These are phyloP conservation scores for Drosophila mulleri DNA, from an alignment of 2,888 invertebrate genomes.

Conservation along the genomic window DNA sequence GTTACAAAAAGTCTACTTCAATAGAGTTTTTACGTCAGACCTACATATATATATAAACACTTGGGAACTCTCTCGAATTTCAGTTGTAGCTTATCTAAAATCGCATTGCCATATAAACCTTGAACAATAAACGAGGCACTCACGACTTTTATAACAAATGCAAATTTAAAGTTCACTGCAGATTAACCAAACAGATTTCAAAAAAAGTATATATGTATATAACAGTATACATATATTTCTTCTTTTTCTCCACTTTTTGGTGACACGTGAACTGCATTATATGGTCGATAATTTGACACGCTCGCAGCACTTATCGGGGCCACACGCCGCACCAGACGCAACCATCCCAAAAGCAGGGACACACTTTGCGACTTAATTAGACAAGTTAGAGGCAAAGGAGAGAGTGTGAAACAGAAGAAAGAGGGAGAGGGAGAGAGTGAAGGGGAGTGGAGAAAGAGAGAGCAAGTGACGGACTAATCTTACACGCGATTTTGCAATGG, in stretches of 20 bases:
- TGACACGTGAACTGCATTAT: slow-evolving; percentile 78
- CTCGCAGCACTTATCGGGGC: slow-evolving; percentile 69
- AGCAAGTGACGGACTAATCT: slow-evolving; percentile 18
- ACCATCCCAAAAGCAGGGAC: slow-evolving; percentile 60
- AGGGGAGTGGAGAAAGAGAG: neutral
- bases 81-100: slow-evolving; percentile 25
- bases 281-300: slow-evolving; percentile 71
- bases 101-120: slow-evolving; percentile 31
- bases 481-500: slow-evolving; percentile 55
- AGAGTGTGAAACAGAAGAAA: neutral
- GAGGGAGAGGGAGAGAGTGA: neutral
- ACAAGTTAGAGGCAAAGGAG: slow-evolving; percentile 28
- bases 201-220: neutral
- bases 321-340: slow-evolving; percentile 60
- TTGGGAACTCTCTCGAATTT: neutral
- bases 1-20: neutral
- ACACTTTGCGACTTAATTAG: slow-evolving; percentile 79
- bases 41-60: slow-evolving; percentile 8
- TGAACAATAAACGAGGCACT: slow-evolving; percentile 6
- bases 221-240: slow-evolving; percentile 13
- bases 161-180: slow-evolving; percentile 37
- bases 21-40: neutral
- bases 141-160: slow-evolving; percentile 31
- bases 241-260: neutral
- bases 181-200: slow-evolving; percentile 32